Percentiles rank a stretch among this genome's conserved stretches.
Evolutionary conservation across 2,888 invertebrate species (phyloP).

Genomic region (Gymnosoma rotundatum): DNA sequence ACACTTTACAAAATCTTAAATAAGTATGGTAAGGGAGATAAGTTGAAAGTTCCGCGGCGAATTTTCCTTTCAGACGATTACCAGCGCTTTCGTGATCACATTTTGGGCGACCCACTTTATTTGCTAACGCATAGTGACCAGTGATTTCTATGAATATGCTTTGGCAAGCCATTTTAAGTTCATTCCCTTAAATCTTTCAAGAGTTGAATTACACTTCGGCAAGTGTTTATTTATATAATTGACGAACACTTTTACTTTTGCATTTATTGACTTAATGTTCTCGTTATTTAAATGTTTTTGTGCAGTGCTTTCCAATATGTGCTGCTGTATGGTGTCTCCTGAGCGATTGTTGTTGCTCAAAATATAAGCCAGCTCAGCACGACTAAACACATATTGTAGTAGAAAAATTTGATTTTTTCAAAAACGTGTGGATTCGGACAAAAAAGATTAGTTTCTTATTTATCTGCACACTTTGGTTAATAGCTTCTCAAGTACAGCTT

Average conservation of each 20-base stretch:
- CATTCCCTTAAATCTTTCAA: constrained; percentile 44
- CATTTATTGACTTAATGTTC: neutral
- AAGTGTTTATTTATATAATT: constrained; percentile 24
- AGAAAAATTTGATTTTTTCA: constrained; percentile 32
- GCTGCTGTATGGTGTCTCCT: constrained; percentile 45
- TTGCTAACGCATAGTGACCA: too few species aligned
- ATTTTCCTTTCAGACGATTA: constrained; percentile 58
- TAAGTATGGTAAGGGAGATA: constrained; percentile 32
- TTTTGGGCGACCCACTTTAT: too few species aligned
- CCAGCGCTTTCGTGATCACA: constrained; percentile 57
- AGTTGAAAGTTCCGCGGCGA: constrained; percentile 53
- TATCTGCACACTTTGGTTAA: constrained; percentile 58
- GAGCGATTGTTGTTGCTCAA: constrained; percentile 57
- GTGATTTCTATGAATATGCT: constrained; percentile 25
- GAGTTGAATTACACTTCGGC: too few species aligned
- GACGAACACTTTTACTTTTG: constrained; percentile 9
- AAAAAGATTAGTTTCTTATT: too few species aligned
- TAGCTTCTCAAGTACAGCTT: constrained; percentile 47
- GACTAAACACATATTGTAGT: constrained; percentile 49
- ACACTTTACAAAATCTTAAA: constrained; percentile 26
- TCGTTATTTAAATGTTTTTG: too few species aligned
- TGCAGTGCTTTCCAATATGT: constrained; percentile 41
- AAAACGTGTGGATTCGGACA: constrained; percentile 44
- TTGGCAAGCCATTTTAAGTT: constrained; percentile 26
- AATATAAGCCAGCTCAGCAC: constrained; percentile 56